A percentile compares a stretch with the other conserved stretches of the same genome.
Conservation (phyloP, 2,797 vertebrate genomes). For the Catamblyrhynchus diadema region DNA sequence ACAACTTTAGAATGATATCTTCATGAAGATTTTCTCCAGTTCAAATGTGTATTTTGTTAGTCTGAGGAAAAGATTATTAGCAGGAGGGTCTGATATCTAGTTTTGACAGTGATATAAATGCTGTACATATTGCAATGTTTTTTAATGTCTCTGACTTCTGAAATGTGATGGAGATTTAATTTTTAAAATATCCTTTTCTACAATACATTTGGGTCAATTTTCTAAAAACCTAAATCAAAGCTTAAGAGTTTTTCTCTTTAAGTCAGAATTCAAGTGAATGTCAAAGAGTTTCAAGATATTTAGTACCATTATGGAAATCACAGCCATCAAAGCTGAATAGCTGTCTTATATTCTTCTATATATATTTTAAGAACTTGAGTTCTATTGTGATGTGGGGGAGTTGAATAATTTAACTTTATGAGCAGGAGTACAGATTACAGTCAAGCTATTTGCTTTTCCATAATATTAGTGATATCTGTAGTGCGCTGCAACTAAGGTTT, state of each 20-base stretch:
- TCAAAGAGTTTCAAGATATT: not conserved
- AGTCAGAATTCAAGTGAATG: not conserved
- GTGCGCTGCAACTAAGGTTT: not conserved
- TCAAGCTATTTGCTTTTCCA: not conserved
- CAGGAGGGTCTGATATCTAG: not conserved
- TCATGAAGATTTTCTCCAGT: not conserved
- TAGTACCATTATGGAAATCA: not conserved
- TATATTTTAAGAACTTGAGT: not conserved
- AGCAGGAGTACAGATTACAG: not conserved
- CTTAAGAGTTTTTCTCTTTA: not conserved
- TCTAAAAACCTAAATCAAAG: not conserved
- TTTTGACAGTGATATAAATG: not conserved
- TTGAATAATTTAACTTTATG: not conserved
- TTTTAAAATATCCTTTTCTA: not conserved
- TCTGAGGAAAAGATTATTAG: not conserved
- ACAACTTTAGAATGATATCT: not conserved
- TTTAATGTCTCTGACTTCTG: not conserved
- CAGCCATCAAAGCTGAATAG: not conserved
- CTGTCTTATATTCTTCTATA: not conserved
- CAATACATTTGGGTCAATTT: not conserved
- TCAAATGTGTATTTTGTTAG: not conserved
- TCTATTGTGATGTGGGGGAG: not conserved
- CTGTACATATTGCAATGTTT: not conserved
- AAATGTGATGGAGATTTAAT: not conserved
- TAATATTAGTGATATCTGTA: not conserved